phyloP scores from a whole-genome alignment of 2,888 invertebrate genomes.

The Xestia xanthographa region DNA sequence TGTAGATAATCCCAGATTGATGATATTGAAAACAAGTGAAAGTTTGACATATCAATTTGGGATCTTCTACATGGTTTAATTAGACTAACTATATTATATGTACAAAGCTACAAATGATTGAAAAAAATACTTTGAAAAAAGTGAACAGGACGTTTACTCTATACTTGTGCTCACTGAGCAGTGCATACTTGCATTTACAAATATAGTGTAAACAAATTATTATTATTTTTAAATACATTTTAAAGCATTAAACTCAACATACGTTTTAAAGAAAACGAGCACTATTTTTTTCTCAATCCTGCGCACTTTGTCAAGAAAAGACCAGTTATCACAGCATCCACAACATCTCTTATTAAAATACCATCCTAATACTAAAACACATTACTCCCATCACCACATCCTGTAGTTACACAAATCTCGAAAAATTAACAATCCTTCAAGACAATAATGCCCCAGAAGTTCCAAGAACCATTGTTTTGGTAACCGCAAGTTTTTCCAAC shows the following conservation, averaged over 20 bases:
- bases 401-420: slow-evolving; percentile 66
- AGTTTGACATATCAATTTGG: background rate
- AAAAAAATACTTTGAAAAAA: background rate
- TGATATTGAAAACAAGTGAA: background rate
- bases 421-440: slow-evolving; percentile 77
- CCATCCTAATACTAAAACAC: background rate
- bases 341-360: too few species aligned
- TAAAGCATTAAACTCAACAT: too few species aligned
- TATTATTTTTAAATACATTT: too few species aligned
- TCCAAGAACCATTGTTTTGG: slow-evolving; percentile 84
- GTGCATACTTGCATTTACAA: background rate
- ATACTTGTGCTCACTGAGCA: background rate
- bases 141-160: background rate
- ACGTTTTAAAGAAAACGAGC: too few species aligned
- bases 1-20: background rate
- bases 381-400: slow-evolving; percentile 52
- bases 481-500: slow-evolving; percentile 71
- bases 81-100: too few species aligned
- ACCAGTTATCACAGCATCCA: too few species aligned
- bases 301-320: too few species aligned
- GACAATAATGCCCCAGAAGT: slow-evolving; percentile 74
- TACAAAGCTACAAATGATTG: background rate
- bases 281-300: too few species aligned
- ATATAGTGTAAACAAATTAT: too few species aligned
- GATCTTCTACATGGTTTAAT: background rate